Percentiles rank a stretch among this genome's conserved stretches.
Evolutionary conservation across 2,797 vertebrate genomes (phyloP).

Genomic region (Typhlichthys eigenmanni): DNA sequence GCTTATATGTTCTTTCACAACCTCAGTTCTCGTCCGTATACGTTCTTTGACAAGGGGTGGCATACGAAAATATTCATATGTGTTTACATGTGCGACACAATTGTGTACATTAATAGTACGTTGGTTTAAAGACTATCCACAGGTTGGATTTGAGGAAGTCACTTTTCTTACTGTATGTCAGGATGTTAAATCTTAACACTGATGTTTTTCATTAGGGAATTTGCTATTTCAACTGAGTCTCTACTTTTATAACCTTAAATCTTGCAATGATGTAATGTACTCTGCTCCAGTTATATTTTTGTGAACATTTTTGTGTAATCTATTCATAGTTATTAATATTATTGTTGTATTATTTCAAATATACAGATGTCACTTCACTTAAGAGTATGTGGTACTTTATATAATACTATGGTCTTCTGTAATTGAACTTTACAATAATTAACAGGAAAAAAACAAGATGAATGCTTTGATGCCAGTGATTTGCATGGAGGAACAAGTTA

Average conservation of each 20-base stretch:
- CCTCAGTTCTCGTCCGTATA: slow-evolving; percentile 28
- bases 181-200: no score
- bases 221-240: neutral
- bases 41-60: no score
- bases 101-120: no score
- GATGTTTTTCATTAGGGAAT: neutral
- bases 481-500: neutral
- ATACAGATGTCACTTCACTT: neutral
- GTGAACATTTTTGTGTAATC: neutral
- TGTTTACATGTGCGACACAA: no score
- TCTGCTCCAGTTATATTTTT: neutral
- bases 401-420: no score
- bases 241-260: neutral
- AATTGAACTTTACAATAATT: no score
- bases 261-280: neutral
- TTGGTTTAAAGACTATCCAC: no score
- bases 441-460: no score
- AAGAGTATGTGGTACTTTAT: no score
- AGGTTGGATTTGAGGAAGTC: no score
- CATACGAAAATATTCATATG: no score
- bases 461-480: neutral
- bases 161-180: no score
- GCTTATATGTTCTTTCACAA: slow-evolving; percentile 35
- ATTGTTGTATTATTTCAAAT: neutral
- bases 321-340: neutral